A percentile compares a stretch with the other conserved stretches of the same genome.
phyloP scores from a whole-genome alignment of 2,888 invertebrate species.

The Leptinotarsa haldemani region DNA sequence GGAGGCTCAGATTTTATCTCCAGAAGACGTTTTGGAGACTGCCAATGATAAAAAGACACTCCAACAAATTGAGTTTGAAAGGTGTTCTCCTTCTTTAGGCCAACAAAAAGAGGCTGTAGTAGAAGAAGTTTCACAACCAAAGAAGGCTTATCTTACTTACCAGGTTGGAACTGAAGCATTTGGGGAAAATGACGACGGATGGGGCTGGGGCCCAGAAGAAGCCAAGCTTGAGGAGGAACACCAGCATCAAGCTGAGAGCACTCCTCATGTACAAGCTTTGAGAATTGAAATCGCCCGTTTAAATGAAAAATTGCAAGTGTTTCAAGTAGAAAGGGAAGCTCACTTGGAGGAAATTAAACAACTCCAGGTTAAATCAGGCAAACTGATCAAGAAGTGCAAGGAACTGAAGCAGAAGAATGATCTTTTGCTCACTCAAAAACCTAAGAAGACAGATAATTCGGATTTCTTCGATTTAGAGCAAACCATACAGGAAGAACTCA shows the following conservation, averaged over 20 bases:
- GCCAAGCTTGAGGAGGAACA: conserved; percentile 67
- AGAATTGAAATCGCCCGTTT: conserved; percentile 68
- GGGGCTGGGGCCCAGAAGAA: conserved; percentile 73
- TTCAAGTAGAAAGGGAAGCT: conserved; percentile 71
- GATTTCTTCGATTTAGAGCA: conserved; percentile 75
- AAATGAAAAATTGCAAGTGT: conserved; percentile 70
- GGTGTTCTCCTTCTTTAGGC: conserved; percentile 39
- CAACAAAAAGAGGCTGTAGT: conserved; percentile 42
- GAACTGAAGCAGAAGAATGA: conserved; percentile 81
- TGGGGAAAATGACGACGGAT: conserved; percentile 69
- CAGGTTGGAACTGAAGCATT: conserved; percentile 53
- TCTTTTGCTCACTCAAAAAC: conserved; percentile 59
- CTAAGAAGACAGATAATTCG: conserved; percentile 41
- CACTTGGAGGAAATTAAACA: conserved; percentile 74
- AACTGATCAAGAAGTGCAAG: conserved; percentile 86
- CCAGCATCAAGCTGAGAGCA: conserved; percentile 54
- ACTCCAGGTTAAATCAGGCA: conserved; percentile 78
- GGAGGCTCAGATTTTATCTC: conserved; percentile 50
- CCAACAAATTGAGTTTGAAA: conserved; percentile 50
- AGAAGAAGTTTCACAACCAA: conserved; percentile 49
- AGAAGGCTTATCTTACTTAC: conserved; percentile 60
- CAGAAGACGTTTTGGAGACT: conserved; percentile 36
- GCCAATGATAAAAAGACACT: conserved; percentile 37
- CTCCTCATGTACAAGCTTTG: conserved; percentile 53
- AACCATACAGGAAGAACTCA: conserved; percentile 85